Base-by-base conservation (phyloP, 2,113 vertebrate species). In the Cinclus mexicanus region DNA sequence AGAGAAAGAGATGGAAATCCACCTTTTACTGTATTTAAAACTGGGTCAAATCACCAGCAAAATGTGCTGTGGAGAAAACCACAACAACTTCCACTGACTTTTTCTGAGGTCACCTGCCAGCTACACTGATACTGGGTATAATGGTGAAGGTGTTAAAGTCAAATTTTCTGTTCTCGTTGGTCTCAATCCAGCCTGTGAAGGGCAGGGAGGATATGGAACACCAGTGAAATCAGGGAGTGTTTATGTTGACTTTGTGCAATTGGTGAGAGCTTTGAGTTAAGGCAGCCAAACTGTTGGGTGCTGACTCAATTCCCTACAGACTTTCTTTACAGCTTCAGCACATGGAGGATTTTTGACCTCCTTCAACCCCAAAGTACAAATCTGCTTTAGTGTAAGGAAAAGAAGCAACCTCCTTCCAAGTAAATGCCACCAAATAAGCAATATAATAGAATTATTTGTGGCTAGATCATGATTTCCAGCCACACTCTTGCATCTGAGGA, bases 361-460 rank as follows among this genome's bases (percentile, higher is more conserved):
- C 72, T 83, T 94, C 81, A 93, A 74, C 61, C 61, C 49, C 42
- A 61, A 28, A 91, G 61, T 79, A 68, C n/a, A 94, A 89, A 89
- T 64, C 74, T 94, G 52, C 46, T 82, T 44, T 14, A 79, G 46
- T 22, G 28, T 31, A 71, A 83, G 70, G 74, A 56, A 75, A 92
- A 84, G 65, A 84, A 72, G 21, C 28, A 87, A 69, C 23, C 25
- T 87, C 37, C 41, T 92, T 94, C 91, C 91, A 96, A 95, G 89
- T 68, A 95, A 91, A 91, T 69, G 77, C 81, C 91, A 91, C 57
- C 81, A 93, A 95, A 84, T 41, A 76, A 93, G 83, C 56, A 60
- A 78, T 81, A 60, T 37, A 93, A 79, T 71, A 17, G 77, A 71
- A 89, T 93, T 94, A 87, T 91, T 93, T 93, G 89, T 52, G 61